Base-by-base conservation (phyloP, 2,888 invertebrate genomes). In the Drosophila stalkeri region DNA sequence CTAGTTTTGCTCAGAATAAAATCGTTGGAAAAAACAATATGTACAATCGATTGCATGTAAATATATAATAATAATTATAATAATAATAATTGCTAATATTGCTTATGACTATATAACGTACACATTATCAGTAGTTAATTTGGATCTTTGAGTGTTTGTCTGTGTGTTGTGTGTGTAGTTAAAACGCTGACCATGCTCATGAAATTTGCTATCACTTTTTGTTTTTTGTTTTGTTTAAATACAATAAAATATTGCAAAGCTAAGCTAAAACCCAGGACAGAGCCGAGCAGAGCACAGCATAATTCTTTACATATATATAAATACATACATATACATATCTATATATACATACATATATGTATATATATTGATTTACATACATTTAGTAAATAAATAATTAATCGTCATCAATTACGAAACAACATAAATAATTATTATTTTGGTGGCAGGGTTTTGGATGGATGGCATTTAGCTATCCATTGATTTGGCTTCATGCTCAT, bases 101-200 rank as follows among this genome's bases (percentile, higher is more conserved):
- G 90, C 90, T 85, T 85, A 85, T 77, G 88, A 88, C 85, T 85
- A 85, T 87, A 87, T 85, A 85, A 85, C 90, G 80, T 85, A 85
- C 86, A 87, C 79, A 77, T 67, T 89, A 85, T 85, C 80, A 89
- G 79, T 85, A 81, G 65, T 79, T 79, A 72, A 75, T 89, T 89
- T 87, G 88, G 72, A 85, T 85, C 81, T 74, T 76, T 76, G 80
- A 86, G 82, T 87, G 49, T 46, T 66, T 55, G 8, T 74, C 49
- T 66, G 18, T 64, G 23, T 54, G 52, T 49, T 35, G 35, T 56
- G 41, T 69, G 11, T 63, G 46, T 77, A 81, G 82, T 89, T 74
- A 57, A 68, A 78, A 78, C 87, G 75, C 87, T 75, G 87, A 88
- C 84, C 78, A 80, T 74, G 78, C 81, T 89, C 80, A 82, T 71